Evolutionary conservation across 2,113 vertebrate genomes (phyloP).

Genomic region (Tenebrosternarchus preto): DNA sequence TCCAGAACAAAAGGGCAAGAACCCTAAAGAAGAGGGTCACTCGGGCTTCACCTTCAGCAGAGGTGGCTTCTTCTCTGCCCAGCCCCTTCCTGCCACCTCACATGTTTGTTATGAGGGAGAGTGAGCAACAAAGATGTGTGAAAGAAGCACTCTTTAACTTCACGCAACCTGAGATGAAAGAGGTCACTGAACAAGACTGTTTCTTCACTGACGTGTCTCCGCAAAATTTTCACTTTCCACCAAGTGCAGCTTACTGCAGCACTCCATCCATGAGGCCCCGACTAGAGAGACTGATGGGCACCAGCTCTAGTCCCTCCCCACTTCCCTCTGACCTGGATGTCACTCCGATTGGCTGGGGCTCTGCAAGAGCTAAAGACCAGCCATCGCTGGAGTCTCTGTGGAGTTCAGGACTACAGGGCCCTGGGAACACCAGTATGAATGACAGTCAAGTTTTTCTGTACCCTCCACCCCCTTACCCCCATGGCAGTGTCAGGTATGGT

Average conservation of each 20-base stretch:
- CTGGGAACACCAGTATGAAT: slow-evolving; percentile 26
- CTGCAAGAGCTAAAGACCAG: slow-evolving; percentile 15
- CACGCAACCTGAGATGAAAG: slow-evolving; percentile 16
- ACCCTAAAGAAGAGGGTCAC: slow-evolving; percentile 51
- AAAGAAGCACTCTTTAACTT: slow-evolving; percentile 22
- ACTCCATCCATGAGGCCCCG: slow-evolving; percentile 46
- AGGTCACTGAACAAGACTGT: slow-evolving; percentile 40
- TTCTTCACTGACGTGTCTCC: slow-evolving; percentile 45
- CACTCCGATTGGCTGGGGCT: slow-evolving; percentile 40
- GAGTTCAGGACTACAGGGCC: slow-evolving; percentile 29
- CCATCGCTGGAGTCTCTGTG: slow-evolving; percentile 45
- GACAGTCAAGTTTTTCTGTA: slow-evolving; percentile 43
- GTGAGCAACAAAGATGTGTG: slow-evolving; percentile 21
- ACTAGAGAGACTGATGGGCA: slow-evolving; percentile 48
- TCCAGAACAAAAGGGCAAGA: slow-evolving; percentile 61
- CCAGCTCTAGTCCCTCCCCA: slow-evolving; percentile 41
- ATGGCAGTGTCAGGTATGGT: slow-evolving; percentile 31
- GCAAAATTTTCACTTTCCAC: slow-evolving; percentile 36
- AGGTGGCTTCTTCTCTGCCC: slow-evolving; percentile 32
- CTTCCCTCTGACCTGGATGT: slow-evolving; percentile 24
- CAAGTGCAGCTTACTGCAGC: slow-evolving; percentile 44
- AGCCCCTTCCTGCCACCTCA: slow-evolving; percentile 42
- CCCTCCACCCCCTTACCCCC: slow-evolving; percentile 50
- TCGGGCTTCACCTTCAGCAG: slow-evolving; percentile 22
- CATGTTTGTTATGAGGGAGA: slow-evolving; percentile 12